Percentiles rank a stretch among this genome's conserved stretches.
Conservation (phyloP, 1,140 invertebrate genomes). For the Tigriopus japonicus region DNA sequence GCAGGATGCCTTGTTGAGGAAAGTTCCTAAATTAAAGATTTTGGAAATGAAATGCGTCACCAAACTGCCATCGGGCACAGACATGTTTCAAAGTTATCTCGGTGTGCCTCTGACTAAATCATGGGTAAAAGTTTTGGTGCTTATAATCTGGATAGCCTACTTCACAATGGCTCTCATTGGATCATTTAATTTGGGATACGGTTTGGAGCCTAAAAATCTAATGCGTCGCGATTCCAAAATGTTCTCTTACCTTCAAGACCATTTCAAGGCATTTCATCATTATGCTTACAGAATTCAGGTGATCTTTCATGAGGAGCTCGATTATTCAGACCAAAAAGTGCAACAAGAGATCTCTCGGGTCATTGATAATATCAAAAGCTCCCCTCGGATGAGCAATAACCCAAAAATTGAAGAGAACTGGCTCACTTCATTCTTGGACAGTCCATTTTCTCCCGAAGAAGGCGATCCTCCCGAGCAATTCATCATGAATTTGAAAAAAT, state of each 20-base stretch:
- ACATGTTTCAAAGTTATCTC: not conserved
- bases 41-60: not conserved
- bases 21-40: not conserved
- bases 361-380: not conserved
- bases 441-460: not conserved
- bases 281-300: not conserved
- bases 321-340: not conserved
- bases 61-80: not conserved
- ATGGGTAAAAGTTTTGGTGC: not conserved
- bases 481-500: not conserved
- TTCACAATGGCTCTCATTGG: not conserved
- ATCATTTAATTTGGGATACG: not conserved
- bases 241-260: no score
- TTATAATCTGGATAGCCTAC: not conserved
- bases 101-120: not conserved
- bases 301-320: not conserved
- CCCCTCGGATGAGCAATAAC: not conserved
- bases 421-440: not conserved
- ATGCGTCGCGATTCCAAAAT: not conserved
- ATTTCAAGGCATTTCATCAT: no score
- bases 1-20: not conserved
- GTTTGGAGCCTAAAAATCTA: not conserved
- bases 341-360: not conserved
- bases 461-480: not conserved
- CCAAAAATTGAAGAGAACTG: not conserved